Conservation (phyloP, 2,888 invertebrate genomes). For the Galerucella calmariensis region DNA sequence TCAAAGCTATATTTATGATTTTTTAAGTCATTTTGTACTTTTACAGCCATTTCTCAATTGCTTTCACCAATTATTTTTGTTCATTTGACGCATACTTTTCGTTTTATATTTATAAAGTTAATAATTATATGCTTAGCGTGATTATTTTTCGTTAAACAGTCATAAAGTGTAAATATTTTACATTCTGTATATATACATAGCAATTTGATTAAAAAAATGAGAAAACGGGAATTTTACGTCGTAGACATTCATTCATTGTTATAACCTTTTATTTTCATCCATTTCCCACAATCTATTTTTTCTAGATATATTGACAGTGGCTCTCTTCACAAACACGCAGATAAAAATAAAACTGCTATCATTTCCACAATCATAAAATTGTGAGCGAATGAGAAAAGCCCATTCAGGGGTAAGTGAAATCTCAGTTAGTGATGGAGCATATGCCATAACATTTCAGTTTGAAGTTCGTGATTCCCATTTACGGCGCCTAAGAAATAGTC, state of each 20-base stretch:
- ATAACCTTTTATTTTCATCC: neutral
- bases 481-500: constrained; percentile 52
- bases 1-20: no score
- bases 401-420: constrained; percentile 50
- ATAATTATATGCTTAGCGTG: no score
- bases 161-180: neutral
- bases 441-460: constrained; percentile 49
- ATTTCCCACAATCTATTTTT: neutral
- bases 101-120: no score
- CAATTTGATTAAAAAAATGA: neutral
- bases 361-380: constrained; percentile 50
- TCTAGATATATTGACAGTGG: constrained; percentile 6
- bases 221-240: neutral
- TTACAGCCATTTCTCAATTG: no score
- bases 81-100: no score
- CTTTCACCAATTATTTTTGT: no score
- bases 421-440: constrained; percentile 45
- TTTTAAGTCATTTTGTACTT: no score
- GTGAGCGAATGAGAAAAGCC: constrained; percentile 43
- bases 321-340: constrained; percentile 17
- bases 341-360: constrained; percentile 49
- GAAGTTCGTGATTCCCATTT: constrained; percentile 51
- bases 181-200: neutral
- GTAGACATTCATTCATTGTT: constrained; percentile 1
- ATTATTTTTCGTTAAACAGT: no score